phyloP scores from a whole-genome alignment of 2,888 invertebrate genomes.

The Lingula anatina region DNA sequence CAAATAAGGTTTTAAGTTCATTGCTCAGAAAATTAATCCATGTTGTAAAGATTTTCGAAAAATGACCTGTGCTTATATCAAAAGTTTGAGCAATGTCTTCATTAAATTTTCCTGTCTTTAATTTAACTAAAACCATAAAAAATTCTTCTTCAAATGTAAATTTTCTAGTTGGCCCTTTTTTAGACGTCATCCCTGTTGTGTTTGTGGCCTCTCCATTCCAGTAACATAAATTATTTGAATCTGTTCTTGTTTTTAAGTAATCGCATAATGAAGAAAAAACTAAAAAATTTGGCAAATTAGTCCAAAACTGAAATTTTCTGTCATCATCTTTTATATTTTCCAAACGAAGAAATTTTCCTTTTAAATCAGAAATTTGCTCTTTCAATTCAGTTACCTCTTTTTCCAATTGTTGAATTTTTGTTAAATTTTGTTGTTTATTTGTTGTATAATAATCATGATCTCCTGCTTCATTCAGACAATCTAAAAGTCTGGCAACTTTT shows the following conservation, averaged over 20 bases:
- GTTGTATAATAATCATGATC: no score
- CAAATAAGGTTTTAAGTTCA: slow-evolving; percentile 8
- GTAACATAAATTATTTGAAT: slow-evolving; percentile 1
- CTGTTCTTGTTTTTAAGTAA: slow-evolving; percentile 5
- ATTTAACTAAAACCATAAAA: slow-evolving; percentile 12
- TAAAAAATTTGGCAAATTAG: slow-evolving; percentile 11
- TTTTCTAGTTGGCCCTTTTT: slow-evolving; percentile 8
- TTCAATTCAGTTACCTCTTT: no score
- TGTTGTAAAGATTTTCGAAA: slow-evolving; percentile 8
- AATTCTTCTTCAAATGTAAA: slow-evolving; percentile 11
- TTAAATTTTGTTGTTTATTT: no score
- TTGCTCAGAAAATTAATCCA: slow-evolving; percentile 9
- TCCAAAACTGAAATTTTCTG: slow-evolving; percentile 11
- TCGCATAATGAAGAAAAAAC: slow-evolving; percentile 9
- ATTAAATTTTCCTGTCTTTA: slow-evolving; percentile 13
- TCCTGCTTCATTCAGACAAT: no score
- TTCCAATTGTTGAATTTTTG: no score
- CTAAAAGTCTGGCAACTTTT: no score
- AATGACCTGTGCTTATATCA: slow-evolving; percentile 3
- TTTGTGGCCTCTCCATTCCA: slow-evolving; percentile 4
- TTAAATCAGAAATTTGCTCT: no score
- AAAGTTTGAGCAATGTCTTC: slow-evolving; percentile 6
- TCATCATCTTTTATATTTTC: slow-evolving; percentile 10
- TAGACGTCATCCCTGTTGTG: no score
- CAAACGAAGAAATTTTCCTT: slow-evolving; percentile 2